These are phyloP conservation scores for Percina caprodes DNA, from an alignment of 2,113 vertebrate species.

Conservation along the genomic window DNA sequence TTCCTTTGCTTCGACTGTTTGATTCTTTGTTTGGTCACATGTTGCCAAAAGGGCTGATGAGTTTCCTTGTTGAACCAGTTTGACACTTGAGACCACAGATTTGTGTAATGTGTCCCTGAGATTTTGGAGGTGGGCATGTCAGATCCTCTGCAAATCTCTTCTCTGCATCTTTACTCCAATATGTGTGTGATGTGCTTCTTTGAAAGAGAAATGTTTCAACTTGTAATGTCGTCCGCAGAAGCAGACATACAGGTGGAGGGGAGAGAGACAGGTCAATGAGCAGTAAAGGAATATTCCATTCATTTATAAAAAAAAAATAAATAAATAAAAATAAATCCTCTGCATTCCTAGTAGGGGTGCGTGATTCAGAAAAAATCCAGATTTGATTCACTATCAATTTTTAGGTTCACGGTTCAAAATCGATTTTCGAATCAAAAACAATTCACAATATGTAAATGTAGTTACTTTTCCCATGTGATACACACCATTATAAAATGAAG, in stretches of 20 bases:
- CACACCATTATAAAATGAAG: too few species aligned
- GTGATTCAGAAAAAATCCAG: too few species aligned
- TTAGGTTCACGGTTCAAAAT: too few species aligned
- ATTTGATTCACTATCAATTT: too few species aligned
- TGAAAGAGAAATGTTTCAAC: constrained; percentile 1
- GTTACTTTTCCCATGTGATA: too few species aligned
- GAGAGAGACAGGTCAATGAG: background rate
- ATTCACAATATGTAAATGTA: too few species aligned
- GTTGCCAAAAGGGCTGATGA: background rate
- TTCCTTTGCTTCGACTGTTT: background rate
- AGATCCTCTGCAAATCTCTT: background rate
- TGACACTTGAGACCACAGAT: constrained; percentile 9
- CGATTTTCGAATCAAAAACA: too few species aligned
- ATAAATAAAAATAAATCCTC: constrained; percentile 14
- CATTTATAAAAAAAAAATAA: constrained; percentile 17
- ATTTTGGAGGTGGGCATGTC: background rate
- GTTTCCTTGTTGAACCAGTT: constrained; percentile 20
- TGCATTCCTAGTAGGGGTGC: background rate
- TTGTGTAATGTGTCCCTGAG: background rate
- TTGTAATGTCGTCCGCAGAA: background rate
- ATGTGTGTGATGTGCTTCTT: background rate
- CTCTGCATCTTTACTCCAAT: background rate
- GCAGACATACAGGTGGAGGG: background rate
- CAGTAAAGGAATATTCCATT: constrained; percentile 8
- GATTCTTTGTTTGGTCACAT: background rate